phyloP scores from a whole-genome alignment of 2,888 invertebrate genomes.

The Aradus depressus region DNA sequence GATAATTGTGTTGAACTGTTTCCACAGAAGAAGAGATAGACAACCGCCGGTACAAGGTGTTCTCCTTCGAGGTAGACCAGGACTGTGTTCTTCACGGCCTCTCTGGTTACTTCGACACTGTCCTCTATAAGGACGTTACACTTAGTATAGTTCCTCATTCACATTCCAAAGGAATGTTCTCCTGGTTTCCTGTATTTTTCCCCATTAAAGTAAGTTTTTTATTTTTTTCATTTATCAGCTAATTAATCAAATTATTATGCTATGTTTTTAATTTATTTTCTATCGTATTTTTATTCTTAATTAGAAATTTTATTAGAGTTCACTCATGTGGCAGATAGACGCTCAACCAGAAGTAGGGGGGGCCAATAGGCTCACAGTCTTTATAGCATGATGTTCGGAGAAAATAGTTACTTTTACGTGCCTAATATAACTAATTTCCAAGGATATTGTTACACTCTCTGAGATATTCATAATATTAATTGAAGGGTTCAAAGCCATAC shows the following conservation, averaged over 20 bases:
- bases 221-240: neutral
- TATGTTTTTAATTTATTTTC: too few relatives aligned
- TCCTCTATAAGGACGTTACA: slow-evolving; percentile 69
- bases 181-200: slow-evolving; percentile 96
- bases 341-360: too few relatives aligned
- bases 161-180: slow-evolving; percentile 85
- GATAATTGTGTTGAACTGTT: slow-evolving; percentile 11
- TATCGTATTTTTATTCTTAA: too few relatives aligned
- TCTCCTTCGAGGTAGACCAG: slow-evolving; percentile 57
- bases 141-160: slow-evolving; percentile 84
- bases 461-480: too few relatives aligned
- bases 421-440: too few relatives aligned
- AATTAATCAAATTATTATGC: neutral
- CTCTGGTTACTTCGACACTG: slow-evolving; percentile 88
- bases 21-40: slow-evolving; percentile 42
- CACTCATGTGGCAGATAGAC: too few relatives aligned
- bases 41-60: slow-evolving; percentile 59
- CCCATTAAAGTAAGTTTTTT: slow-evolving; percentile 57
- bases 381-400: too few relatives aligned
- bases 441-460: too few relatives aligned
- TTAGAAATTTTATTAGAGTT: neutral
- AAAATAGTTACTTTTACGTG: too few relatives aligned
- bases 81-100: slow-evolving; percentile 86
- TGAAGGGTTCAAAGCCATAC: too few relatives aligned
- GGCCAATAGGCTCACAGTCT: too few relatives aligned